These are phyloP conservation scores for Epirrhoe tristata DNA, from an alignment of 2,888 invertebrate species.

Conservation along the genomic window DNA sequence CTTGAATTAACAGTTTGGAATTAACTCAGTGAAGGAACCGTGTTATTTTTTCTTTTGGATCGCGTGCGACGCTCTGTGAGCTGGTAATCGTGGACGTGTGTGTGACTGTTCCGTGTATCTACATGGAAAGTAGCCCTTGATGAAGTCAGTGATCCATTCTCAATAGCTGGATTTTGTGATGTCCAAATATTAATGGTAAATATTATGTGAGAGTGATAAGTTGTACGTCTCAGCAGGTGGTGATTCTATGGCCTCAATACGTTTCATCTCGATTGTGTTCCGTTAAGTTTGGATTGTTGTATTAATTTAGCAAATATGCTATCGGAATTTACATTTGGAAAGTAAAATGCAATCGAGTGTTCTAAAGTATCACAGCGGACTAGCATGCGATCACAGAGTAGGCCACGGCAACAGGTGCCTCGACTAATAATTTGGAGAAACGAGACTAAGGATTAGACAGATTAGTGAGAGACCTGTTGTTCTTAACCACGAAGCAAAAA, in stretches of 20 bases:
- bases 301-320: slow-evolving; percentile 48
- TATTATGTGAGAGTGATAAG: slow-evolving; percentile 61
- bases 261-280: slow-evolving; percentile 61
- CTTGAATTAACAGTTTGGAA: slow-evolving; percentile 61
- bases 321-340: slow-evolving; percentile 37
- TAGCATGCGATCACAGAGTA: slow-evolving; percentile 51
- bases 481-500: slow-evolving; percentile 1
- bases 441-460: slow-evolving; percentile 32
- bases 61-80: slow-evolving; percentile 79
- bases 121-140: slow-evolving; percentile 78
- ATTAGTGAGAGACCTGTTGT: slow-evolving; percentile 22
- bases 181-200: slow-evolving; percentile 76
- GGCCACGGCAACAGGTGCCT: slow-evolving; percentile 42
- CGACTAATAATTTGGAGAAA: slow-evolving; percentile 35
- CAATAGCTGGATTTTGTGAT: slow-evolving; percentile 70
- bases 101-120: slow-evolving; percentile 79
- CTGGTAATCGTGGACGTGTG: slow-evolving; percentile 75
- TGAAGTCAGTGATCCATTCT: slow-evolving; percentile 67
- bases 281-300: slow-evolving; percentile 61
- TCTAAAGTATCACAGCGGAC: slow-evolving; percentile 32
- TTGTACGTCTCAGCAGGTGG: slow-evolving; percentile 63
- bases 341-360: slow-evolving; percentile 34
- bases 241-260: slow-evolving; percentile 77
- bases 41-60: slow-evolving; percentile 82
- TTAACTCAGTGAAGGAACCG: slow-evolving; percentile 77